These are phyloP conservation scores for Myxocyprinus asiaticus DNA, from an alignment of 2,113 vertebrate genomes.

Conservation along the genomic window DNA sequence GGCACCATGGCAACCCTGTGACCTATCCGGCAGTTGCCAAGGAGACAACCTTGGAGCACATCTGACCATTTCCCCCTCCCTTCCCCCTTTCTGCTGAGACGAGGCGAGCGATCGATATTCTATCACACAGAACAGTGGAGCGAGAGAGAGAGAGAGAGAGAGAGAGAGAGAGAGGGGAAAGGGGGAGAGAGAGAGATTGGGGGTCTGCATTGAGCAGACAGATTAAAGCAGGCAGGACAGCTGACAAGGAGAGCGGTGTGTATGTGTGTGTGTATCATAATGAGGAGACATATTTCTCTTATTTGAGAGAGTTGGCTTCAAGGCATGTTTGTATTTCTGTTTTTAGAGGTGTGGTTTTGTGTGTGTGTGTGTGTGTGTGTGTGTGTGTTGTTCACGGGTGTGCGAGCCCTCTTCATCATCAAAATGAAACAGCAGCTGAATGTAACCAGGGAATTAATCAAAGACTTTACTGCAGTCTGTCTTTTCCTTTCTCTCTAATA, in stretches of 20 bases:
- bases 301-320: constrained; percentile 51
- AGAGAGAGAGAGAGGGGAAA: constrained; percentile 14
- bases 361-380: constrained; percentile 44
- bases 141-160: constrained; percentile 72
- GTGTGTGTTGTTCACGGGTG: not conserved
- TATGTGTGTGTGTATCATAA: constrained; percentile 58
- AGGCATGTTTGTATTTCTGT: constrained; percentile 58
- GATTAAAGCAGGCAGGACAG: constrained; percentile 57
- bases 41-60: constrained; percentile 81
- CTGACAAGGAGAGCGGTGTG: constrained; percentile 66
- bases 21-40: constrained; percentile 76
- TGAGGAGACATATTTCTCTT: constrained; percentile 55
- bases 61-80: constrained; percentile 73
- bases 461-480: constrained; percentile 37
- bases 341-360: constrained; percentile 46
- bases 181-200: constrained; percentile 41
- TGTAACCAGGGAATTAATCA: constrained; percentile 47
- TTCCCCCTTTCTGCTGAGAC: constrained; percentile 64
- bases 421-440: constrained; percentile 41
- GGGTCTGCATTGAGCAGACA: constrained; percentile 47
- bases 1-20: constrained; percentile 78
- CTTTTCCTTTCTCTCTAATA: constrained; percentile 1
- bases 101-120: constrained; percentile 81
- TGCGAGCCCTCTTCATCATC: constrained; percentile 44
- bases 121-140: constrained; percentile 84